Percentiles rank a stretch among this genome's conserved stretches.
phyloP scores from a whole-genome alignment of 1,140 invertebrate species.

The Drosophila ironensis region DNA sequence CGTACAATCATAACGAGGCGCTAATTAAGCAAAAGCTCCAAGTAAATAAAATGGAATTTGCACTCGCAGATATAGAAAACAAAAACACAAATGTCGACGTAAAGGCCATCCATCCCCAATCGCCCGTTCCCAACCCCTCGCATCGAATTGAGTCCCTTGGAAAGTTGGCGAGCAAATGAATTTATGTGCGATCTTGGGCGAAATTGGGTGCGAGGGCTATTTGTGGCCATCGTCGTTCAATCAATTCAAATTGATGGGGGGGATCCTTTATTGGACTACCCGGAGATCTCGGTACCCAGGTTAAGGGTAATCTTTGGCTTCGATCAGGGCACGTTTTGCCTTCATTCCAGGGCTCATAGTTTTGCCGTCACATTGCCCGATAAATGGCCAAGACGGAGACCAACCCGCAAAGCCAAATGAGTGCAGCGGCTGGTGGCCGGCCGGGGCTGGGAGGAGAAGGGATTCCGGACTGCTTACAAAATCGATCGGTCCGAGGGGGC shows the following conservation, averaged over 20 bases:
- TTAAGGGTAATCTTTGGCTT: background rate
- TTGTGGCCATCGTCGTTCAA: background rate
- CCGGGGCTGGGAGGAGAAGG: background rate
- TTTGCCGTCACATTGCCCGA: conserved; percentile 36
- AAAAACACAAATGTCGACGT: background rate
- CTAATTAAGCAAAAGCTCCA: conserved; percentile 66
- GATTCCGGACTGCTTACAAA: conserved; percentile 29
- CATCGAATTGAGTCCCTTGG: background rate
- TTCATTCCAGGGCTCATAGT: conserved; percentile 22
- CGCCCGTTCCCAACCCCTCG: background rate
- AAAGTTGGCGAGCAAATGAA: background rate
- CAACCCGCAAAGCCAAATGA: conserved; percentile 52
- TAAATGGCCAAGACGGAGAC: conserved; percentile 47
- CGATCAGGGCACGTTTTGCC: conserved; percentile 8
- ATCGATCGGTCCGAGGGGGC: conserved; percentile 25
- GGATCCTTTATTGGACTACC: background rate
- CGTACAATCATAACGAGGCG: conserved; percentile 50
- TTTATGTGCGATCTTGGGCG: background rate
- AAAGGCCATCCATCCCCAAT: background rate
- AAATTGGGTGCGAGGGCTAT: too few species aligned
- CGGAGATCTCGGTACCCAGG: background rate
- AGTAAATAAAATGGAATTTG: conserved; percentile 76
- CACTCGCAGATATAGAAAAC: conserved; percentile 34
- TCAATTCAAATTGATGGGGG: too few species aligned
- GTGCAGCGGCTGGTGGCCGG: conserved; percentile 22